A percentile compares a stretch with the other conserved stretches of the same genome.
Conservation (phyloP, 2,113 vertebrate genomes). For the Ranitomeya imitator region DNA sequence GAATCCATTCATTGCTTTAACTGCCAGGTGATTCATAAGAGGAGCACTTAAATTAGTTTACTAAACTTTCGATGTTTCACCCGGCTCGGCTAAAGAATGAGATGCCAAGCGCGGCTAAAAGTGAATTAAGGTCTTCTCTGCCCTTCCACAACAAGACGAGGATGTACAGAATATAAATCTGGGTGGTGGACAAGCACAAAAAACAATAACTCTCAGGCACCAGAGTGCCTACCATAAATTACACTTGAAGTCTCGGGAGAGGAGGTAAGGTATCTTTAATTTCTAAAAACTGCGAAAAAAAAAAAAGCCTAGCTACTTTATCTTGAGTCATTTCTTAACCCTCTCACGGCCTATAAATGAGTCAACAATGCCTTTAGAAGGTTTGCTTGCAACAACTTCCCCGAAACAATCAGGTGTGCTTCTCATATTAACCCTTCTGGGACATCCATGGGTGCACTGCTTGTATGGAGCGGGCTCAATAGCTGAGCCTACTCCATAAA, state of each 20-base stretch:
- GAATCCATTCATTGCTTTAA: conserved; percentile 20
- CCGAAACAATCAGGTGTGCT: too few species aligned
- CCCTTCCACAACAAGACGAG: conserved; percentile 6
- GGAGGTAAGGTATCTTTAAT: conserved; percentile 8
- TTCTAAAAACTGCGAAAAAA: neutral
- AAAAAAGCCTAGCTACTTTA: neutral
- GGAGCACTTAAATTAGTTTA: conserved; percentile 15
- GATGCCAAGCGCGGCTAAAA: conserved; percentile 11
- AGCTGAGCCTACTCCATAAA: too few species aligned
- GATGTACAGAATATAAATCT: conserved; percentile 41
- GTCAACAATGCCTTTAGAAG: too few species aligned
- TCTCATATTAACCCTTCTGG: too few species aligned
- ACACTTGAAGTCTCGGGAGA: conserved; percentile 22
- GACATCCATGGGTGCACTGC: too few species aligned
- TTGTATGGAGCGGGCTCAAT: too few species aligned
- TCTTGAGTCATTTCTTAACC: neutral
- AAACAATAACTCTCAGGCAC: conserved; percentile 33
- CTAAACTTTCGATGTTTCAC: conserved; percentile 30
- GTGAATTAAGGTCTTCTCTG: conserved; percentile 8
- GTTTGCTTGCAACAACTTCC: too few species aligned
- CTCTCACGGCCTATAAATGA: neutral
- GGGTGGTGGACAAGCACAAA: conserved; percentile 22
- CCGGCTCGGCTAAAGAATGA: conserved; percentile 4
- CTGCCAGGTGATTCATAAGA: neutral
- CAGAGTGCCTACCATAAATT: conserved; percentile 38